Conservation (phyloP, 1,140 invertebrate genomes). For the Schlechtendalia chinensis region DNA sequence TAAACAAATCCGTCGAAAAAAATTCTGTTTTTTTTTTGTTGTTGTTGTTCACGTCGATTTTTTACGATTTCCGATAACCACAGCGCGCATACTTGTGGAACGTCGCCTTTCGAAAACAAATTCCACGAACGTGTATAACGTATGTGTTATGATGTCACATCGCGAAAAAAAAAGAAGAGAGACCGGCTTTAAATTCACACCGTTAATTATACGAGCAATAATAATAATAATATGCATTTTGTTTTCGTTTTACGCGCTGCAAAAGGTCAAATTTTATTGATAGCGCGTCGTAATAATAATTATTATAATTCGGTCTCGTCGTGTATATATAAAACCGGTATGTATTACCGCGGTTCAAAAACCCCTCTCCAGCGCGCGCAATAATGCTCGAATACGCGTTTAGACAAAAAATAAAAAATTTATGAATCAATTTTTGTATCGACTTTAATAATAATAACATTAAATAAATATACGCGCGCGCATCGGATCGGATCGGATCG, state of each 20-base stretch:
- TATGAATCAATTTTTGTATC: slow-evolving; percentile 8
- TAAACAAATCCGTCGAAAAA: not conserved
- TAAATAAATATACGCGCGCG: not conserved
- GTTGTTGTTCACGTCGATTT: not conserved
- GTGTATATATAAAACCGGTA: not conserved
- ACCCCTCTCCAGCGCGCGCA: no score
- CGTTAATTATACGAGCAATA: not conserved
- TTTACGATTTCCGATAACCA: no score
- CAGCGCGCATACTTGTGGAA: no score
- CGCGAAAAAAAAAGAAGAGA: not conserved
- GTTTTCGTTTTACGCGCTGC: not conserved
- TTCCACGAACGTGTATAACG: not conserved
- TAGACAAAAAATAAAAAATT: not conserved
- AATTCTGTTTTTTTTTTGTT: not conserved
- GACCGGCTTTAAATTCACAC: not conserved
- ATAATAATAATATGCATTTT: not conserved
- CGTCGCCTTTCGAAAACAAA: no score
- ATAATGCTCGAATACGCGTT: no score
- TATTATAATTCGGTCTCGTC: not conserved
- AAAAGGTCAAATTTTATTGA: slow-evolving; percentile 3
- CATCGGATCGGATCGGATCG: not conserved
- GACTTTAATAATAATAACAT: not conserved
- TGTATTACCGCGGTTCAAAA: not conserved
- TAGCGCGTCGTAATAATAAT: not conserved
- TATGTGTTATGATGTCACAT: not conserved